Conservation (phyloP, 2,888 invertebrate genomes). For the Auanema freiburgensis region DNA sequence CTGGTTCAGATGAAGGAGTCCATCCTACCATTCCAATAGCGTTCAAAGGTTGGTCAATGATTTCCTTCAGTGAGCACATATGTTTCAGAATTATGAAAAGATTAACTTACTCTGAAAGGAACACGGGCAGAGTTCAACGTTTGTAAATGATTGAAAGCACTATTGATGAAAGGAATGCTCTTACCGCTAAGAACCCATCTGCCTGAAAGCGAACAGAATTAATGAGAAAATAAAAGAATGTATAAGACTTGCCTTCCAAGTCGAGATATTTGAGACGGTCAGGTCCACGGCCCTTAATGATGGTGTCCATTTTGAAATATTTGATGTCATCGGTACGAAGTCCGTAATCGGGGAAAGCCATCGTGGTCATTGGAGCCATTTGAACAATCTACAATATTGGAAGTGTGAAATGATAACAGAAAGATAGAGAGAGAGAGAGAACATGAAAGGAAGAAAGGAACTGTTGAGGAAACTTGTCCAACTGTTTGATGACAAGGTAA, state of each 20-base stretch:
- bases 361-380: conserved; percentile 23
- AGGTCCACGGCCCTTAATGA: conserved; percentile 52
- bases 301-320: conserved; percentile 51
- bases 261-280: conserved; percentile 55
- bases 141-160: conserved; percentile 55
- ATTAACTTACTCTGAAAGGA: conserved; percentile 38
- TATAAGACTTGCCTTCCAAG: conserved; percentile 47
- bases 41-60: conserved; percentile 50
- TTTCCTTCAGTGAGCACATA: conserved; percentile 25
- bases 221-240: neutral
- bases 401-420: too few species aligned
- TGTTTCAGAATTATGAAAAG: conserved; percentile 2
- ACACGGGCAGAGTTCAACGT: conserved; percentile 44
- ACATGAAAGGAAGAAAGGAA: too few species aligned
- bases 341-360: conserved; percentile 48
- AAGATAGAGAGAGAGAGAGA: too few species aligned
- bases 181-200: conserved; percentile 51
- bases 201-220: conserved; percentile 15
- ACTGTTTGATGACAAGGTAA: too few species aligned
- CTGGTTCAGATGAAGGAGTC: conserved; percentile 43
- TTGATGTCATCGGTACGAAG: conserved; percentile 51
- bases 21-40: conserved; percentile 55
- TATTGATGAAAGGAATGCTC: conserved; percentile 52
- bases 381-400: too few species aligned
- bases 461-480: too few species aligned